A percentile compares a stretch with the other conserved stretches of the same genome.
These are phyloP conservation scores for Calosoma granatense DNA, from an alignment of 1,140 invertebrate genomes.

Conservation along the genomic window DNA sequence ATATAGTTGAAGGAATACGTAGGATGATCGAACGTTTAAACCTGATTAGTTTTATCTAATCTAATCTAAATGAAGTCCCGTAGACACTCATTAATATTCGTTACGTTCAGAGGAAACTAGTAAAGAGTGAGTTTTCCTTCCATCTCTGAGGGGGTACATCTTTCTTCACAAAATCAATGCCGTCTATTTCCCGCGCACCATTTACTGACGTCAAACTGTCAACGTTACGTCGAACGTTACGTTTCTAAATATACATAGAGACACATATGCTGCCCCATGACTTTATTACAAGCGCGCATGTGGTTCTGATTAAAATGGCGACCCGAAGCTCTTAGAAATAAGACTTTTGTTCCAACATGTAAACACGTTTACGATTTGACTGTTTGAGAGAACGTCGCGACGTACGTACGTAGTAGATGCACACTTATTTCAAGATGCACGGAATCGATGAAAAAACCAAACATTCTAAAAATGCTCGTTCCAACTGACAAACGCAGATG, in stretches of 20 bases:
- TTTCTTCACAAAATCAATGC: slow-evolving; percentile 6
- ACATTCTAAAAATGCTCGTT: neutral
- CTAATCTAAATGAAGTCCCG: slow-evolving; percentile 2
- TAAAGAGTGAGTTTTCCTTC: no score
- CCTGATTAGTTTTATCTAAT: neutral
- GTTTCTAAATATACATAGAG: neutral
- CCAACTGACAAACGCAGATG: neutral
- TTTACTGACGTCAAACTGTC: slow-evolving; percentile 3
- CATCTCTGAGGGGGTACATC: neutral
- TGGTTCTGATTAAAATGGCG: slow-evolving; percentile 5
- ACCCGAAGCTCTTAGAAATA: neutral
- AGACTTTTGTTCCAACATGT: neutral
- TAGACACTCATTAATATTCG: slow-evolving; percentile 1
- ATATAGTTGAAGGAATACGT: no score
- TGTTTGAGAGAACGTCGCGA: no score
- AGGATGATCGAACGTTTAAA: neutral
- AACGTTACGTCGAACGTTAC: neutral
- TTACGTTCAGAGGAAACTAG: neutral
- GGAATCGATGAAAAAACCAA: neutral
- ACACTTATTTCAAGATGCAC: neutral
- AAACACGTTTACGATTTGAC: neutral
- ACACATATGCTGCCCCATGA: neutral
- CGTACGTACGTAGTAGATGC: neutral
- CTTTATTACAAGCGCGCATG: neutral
- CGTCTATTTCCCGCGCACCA: neutral